These are phyloP conservation scores for Nymphicus hollandicus DNA, from an alignment of 2,113 vertebrate species.

Conservation along the genomic window DNA sequence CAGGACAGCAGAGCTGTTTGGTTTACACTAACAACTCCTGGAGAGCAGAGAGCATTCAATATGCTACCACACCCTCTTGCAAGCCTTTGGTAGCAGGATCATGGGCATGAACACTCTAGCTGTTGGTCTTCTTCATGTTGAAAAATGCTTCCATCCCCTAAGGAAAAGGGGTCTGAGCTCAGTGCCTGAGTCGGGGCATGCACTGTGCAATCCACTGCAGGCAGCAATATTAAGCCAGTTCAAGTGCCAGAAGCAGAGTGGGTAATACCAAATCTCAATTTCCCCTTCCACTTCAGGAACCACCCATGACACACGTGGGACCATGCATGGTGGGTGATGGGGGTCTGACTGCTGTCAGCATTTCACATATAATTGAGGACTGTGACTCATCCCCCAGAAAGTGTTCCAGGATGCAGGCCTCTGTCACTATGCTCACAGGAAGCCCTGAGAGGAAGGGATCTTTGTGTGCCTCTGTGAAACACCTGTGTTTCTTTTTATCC, in stretches of 20 bases:
- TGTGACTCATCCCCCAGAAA: not conserved
- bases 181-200: not conserved
- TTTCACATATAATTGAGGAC: not conserved
- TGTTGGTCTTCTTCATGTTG: not conserved
- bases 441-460: not conserved
- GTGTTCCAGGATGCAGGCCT: not conserved
- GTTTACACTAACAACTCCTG: not conserved
- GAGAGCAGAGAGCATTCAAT: not conserved
- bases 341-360: not conserved
- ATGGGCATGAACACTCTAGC: not conserved
- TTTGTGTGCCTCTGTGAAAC: not conserved
- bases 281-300: not conserved
- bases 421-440: not conserved
- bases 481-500: not conserved
- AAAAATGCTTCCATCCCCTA: not conserved
- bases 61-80: not conserved
- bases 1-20: not conserved
- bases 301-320: not conserved
- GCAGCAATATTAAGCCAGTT: not conserved
- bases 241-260: not conserved
- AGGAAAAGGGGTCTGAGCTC: not conserved
- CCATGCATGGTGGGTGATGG: too few species aligned
- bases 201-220: not conserved
- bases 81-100: not conserved
- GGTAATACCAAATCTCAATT: not conserved